Evolutionary conservation across 2,888 invertebrate species (phyloP), one percentile per base, ranked within the genome.

Genomic region (Sinopyrophorus schimmeli): DNA sequence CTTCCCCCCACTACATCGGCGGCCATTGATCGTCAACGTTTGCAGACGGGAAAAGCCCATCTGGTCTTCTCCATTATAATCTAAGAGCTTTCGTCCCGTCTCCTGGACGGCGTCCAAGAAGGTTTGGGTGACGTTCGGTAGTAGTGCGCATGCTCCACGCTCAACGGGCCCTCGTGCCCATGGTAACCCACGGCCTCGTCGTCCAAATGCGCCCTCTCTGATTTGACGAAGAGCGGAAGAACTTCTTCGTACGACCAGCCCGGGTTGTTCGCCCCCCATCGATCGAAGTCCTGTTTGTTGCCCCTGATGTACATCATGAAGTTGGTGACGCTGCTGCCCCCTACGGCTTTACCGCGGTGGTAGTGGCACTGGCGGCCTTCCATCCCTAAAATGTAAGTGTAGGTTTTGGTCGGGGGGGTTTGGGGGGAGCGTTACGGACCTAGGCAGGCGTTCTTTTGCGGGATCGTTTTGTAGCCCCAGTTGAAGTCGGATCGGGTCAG

Each of bases 161-260:
- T 32, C 21, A 32, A 1, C 3, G 21, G 6, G 6, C 32, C 32
- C 11, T 32, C 20, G n/a, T 32, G 32, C n/a, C 32, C 32, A 6
- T 32, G 32, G 21, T 9, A 32, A 2, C 12, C 2, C 11, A 11
- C 3, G 6, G 18, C 32, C n/a, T 32, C 32, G 1, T 20, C 4
- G 5, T 20, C 11, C 3, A 32, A 5, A 3, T 18, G 6, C 1
- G 32, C 18, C 11, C 21, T 32, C 14, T 32, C 32, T 1, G 32
- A 20, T 16, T 20, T 32, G 6, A 20, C 21, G 9, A 32, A 32
- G 11, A 20, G 21, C 2, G 32, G 32, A 3, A 32, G 20, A n/a
- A 37, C 24, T 7, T 9, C 12, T 37, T 23, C 9, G 15, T 37
- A 37, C 11, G 23, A 23, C 37, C 37, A 37, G n/a, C 24, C 37